Percentiles rank a stretch among this genome's conserved stretches.
Evolutionary conservation across 2,888 invertebrate species (phyloP).

Genomic region (Rapana venosa): DNA sequence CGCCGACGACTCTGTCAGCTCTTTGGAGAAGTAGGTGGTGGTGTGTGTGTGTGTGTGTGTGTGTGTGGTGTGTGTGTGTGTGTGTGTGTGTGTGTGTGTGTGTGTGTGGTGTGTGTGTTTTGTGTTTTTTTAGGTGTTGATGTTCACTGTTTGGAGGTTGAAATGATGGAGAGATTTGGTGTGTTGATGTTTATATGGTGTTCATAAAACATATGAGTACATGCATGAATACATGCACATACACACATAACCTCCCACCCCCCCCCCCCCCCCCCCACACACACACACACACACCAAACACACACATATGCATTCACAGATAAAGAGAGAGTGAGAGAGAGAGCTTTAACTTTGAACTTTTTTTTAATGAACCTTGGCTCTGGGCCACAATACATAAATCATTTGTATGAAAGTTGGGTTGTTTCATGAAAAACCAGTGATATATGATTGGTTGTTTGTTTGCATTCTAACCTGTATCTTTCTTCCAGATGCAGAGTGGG

Average conservation of each 20-base stretch:
- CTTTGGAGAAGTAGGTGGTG: conserved; percentile 35
- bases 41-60: not conserved
- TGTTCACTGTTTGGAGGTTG: not conserved
- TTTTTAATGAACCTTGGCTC: too few relatives aligned
- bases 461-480: too few relatives aligned
- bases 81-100: not conserved
- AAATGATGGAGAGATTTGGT: not conserved
- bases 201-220: not conserved
- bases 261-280: not conserved
- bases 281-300: too few relatives aligned
- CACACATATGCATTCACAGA: too few relatives aligned
- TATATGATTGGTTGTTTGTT: too few relatives aligned
- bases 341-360: too few relatives aligned
- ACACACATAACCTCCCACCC: not conserved
- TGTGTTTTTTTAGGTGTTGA: not conserved
- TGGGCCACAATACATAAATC: too few relatives aligned
- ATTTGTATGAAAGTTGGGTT: too few relatives aligned
- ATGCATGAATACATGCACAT: not conserved
- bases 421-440: too few relatives aligned
- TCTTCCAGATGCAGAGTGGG: too few relatives aligned
- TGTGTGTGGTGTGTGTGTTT: not conserved
- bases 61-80: not conserved
- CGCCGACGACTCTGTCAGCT: conserved; percentile 50
- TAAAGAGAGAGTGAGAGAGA: too few relatives aligned
- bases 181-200: not conserved